Conservation (phyloP, 2,113 vertebrate genomes). For the Haemorhous mexicanus region DNA sequence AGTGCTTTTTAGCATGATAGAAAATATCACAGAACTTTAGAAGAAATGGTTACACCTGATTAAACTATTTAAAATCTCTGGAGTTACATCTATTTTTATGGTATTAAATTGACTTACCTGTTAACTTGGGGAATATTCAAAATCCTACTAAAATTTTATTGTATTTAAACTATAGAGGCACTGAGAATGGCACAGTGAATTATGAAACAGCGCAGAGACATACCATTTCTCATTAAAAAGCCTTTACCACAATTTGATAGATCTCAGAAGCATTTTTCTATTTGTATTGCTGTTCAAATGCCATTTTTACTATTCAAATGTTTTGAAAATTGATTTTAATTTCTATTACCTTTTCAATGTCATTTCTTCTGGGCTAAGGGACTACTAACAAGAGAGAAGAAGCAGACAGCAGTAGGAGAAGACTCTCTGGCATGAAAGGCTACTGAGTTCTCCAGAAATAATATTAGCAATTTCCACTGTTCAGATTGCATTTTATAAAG, state of each 20-base stretch:
- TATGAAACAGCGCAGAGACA: conserved; percentile 55
- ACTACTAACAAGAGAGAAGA: background rate
- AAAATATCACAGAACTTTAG: conserved; percentile 58
- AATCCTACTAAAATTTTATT: conserved; percentile 72
- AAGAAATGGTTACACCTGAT: conserved; percentile 67
- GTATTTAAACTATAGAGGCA: conserved; percentile 62
- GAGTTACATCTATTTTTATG: conserved; percentile 67
- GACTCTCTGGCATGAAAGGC: background rate
- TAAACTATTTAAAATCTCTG: conserved; percentile 71
- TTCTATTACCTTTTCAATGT: conserved; percentile 68
- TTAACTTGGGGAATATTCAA: conserved; percentile 68
- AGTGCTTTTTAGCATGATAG: conserved; percentile 49
- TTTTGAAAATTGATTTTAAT: conserved; percentile 73
- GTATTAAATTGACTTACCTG: conserved; percentile 70
- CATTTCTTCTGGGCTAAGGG: conserved; percentile 20
- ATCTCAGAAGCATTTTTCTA: conserved; percentile 75
- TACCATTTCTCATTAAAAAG: conserved; percentile 70
- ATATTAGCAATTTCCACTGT: background rate
- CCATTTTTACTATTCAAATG: conserved; percentile 66
- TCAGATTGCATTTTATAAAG: background rate
- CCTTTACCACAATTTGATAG: conserved; percentile 73
- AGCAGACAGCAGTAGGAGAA: background rate
- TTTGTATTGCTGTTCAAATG: conserved; percentile 64
- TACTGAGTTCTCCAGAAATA: background rate
- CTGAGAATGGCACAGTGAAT: conserved; percentile 64